A percentile compares a stretch with the other conserved stretches of the same genome.
Conservation (phyloP, 2,888 invertebrate species). For the Troglohyphantes excavatus region DNA sequence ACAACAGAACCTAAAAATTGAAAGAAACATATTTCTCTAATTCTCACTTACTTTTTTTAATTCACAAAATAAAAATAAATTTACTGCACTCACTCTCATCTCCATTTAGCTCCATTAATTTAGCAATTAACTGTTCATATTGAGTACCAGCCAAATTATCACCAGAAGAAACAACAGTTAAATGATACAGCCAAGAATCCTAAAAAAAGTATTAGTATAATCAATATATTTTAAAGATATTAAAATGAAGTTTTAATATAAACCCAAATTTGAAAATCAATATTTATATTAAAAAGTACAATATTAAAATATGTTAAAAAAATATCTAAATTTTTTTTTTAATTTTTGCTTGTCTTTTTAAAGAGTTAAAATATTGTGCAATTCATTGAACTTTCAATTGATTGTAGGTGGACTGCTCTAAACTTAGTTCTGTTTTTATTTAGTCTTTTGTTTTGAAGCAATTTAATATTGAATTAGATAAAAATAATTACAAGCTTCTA, state of each 20-base stretch:
- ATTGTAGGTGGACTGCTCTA: too few relatives aligned
- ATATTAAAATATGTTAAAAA: neutral
- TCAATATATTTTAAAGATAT: neutral
- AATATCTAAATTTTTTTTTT: neutral
- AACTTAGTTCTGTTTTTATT: too few relatives aligned
- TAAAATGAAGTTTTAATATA: neutral
- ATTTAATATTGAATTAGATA: too few relatives aligned
- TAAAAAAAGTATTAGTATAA: slow-evolving; percentile 80
- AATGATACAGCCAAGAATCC: slow-evolving; percentile 86
- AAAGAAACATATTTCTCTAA: slow-evolving; percentile 12
- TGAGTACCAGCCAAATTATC: slow-evolving; percentile 95
- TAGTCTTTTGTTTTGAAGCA: too few relatives aligned
- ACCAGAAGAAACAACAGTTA: slow-evolving; percentile 93
- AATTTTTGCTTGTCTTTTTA: too few relatives aligned
- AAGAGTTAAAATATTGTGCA: too few relatives aligned
- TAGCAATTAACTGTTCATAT: slow-evolving; percentile 97
- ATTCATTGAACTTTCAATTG: too few relatives aligned
- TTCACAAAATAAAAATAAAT: neutral
- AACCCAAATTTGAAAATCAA: too few relatives aligned
- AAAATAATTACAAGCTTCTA: too few relatives aligned
- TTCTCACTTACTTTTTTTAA: neutral
- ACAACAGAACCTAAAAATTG: slow-evolving; percentile 84
- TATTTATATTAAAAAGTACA: neutral
- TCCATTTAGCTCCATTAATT: slow-evolving; percentile 97
- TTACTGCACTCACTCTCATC: slow-evolving; percentile 88